These are phyloP conservation scores for Megalonaias nervosa DNA, from an alignment of 1,140 invertebrate genomes.

Conservation along the genomic window DNA sequence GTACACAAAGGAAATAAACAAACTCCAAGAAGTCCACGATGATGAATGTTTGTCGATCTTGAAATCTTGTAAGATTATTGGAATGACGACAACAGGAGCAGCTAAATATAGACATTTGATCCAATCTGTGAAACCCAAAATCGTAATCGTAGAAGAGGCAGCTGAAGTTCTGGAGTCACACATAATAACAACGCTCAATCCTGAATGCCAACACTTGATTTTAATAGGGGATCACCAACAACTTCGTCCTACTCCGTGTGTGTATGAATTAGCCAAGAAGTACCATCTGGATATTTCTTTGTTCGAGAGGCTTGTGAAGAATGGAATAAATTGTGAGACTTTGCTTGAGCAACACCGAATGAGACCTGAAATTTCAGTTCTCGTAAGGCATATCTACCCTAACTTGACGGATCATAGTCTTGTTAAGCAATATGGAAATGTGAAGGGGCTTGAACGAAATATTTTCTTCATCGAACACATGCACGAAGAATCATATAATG, in stretches of 20 bases:
- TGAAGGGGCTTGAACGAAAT: constrained; percentile 61
- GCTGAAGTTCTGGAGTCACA: constrained; percentile 67
- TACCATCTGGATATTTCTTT: constrained; percentile 70
- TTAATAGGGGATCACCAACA: no score
- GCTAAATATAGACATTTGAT: constrained; percentile 54
- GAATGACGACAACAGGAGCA: constrained; percentile 69
- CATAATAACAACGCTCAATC: constrained; percentile 73
- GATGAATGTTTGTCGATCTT: constrained; percentile 52
- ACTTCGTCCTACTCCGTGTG: no score
- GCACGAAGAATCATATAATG: constrained; percentile 44
- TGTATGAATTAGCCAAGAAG: constrained; percentile 68
- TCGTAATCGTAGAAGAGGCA: constrained; percentile 68
- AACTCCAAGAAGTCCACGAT: constrained; percentile 35
- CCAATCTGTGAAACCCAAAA: constrained; percentile 51
- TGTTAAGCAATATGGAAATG: constrained; percentile 52
- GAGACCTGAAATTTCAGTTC: constrained; percentile 68
- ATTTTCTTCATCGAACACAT: constrained; percentile 67
- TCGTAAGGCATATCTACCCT: constrained; percentile 67
- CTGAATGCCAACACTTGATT: constrained; percentile 62
- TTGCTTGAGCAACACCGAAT: constrained; percentile 71
- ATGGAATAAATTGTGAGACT: constrained; percentile 61
- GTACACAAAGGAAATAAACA: constrained; percentile 18
- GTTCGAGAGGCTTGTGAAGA: constrained; percentile 70
- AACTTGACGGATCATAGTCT: constrained; percentile 57
- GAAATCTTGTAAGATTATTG: constrained; percentile 59